A percentile compares a stretch with the other conserved stretches of the same genome.
Evolutionary conservation across 1,140 invertebrate genomes (phyloP).

Genomic region (Drosophila paulistorum): DNA sequence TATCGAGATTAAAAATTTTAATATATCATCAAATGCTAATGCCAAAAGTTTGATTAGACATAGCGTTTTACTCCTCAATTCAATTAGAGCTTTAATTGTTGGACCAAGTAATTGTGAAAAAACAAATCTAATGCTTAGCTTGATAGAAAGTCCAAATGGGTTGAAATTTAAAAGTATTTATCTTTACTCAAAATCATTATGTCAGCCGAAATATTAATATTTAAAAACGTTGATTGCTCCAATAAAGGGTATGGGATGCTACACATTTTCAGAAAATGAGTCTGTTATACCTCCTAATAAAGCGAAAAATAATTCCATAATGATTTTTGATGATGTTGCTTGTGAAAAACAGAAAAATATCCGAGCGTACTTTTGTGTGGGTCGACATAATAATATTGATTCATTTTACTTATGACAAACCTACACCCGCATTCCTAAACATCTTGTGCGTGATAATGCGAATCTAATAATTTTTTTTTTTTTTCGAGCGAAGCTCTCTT

Average conservation of each 20-base stretch:
- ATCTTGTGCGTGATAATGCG: slow-evolving; percentile 75
- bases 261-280: slow-evolving; percentile 8
- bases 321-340: slow-evolving; percentile 81
- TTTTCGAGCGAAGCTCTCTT: too few relatives aligned
- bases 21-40: neutral
- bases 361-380: slow-evolving; percentile 78
- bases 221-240: neutral
- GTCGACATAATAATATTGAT: slow-evolving; percentile 76
- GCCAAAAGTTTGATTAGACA: neutral
- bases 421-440: slow-evolving; percentile 79
- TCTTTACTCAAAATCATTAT: slow-evolving; percentile 7
- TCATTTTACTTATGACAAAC: slow-evolving; percentile 81
- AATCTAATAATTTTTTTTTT: too few relatives aligned
- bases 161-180: slow-evolving; percentile 21
- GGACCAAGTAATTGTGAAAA: neutral
- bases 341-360: slow-evolving; percentile 70
- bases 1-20: too few relatives aligned
- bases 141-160: slow-evolving; percentile 13
- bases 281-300: neutral
- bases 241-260: slow-evolving; percentile 35
- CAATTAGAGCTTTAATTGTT: slow-evolving; percentile 2
- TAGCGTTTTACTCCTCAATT: neutral
- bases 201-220: slow-evolving; percentile 18
- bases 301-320: slow-evolving; percentile 6
- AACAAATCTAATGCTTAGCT: neutral